Percentiles rank a stretch among this genome's conserved stretches.
These are phyloP conservation scores for Hypolimnas misippus DNA, from an alignment of 2,888 invertebrate species.

Conservation along the genomic window DNA sequence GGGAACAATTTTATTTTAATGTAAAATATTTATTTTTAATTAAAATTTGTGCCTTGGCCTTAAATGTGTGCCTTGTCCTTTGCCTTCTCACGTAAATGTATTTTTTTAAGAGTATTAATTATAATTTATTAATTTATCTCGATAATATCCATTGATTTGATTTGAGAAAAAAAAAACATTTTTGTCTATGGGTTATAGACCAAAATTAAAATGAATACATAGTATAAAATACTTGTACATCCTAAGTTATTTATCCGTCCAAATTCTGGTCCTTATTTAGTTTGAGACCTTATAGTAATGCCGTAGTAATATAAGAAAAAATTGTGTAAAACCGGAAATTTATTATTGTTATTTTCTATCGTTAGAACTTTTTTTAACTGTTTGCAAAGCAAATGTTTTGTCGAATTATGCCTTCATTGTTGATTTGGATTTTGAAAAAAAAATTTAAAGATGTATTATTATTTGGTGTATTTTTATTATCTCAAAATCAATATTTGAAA, in stretches of 20 bases:
- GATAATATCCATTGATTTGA: not conserved
- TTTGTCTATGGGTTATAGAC: not conserved
- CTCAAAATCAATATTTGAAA: constrained; percentile 3
- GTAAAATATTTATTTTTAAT: constrained; percentile 24
- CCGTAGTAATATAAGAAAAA: constrained; percentile 28
- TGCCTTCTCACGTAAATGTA: constrained; percentile 22
- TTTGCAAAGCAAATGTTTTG: constrained; percentile 47
- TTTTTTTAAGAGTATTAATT: constrained; percentile 18
- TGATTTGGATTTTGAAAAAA: constrained; percentile 1
- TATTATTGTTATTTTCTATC: constrained; percentile 47
- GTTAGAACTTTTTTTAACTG: constrained; percentile 37
- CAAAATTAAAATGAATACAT: not conserved
- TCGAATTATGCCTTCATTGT: constrained; percentile 21
- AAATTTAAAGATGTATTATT: constrained; percentile 10
- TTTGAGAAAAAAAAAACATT: not conserved
- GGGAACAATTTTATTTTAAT: constrained; percentile 17
- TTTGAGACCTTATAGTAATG: constrained; percentile 33
- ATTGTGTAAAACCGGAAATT: constrained; percentile 37
- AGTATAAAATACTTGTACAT: constrained; percentile 13
- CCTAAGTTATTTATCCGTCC: constrained; percentile 59
- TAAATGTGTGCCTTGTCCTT: constrained; percentile 26
- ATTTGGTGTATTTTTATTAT: not conserved
- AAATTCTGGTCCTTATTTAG: constrained; percentile 68
- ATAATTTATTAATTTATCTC: constrained; percentile 3
- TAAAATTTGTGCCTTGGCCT: constrained; percentile 29